phyloP scores from a whole-genome alignment of 2,113 vertebrate genomes.

The Falcunculus frontatus region DNA sequence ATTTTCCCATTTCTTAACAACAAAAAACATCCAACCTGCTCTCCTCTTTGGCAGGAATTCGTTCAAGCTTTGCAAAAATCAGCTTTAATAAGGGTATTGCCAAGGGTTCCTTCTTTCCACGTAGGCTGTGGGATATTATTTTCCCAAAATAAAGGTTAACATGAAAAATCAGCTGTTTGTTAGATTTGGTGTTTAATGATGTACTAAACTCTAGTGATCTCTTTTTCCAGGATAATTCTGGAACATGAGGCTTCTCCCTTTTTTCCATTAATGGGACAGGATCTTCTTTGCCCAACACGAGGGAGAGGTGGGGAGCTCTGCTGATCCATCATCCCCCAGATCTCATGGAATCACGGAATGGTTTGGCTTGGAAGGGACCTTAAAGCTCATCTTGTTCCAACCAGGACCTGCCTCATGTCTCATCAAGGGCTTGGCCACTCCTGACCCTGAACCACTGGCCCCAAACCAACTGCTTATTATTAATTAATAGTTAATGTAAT shows the following conservation, averaged over 20 bases:
- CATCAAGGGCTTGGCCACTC: neutral
- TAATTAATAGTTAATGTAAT: neutral
- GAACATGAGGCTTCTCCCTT: neutral
- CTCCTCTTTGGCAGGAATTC: neutral
- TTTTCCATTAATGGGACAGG: neutral
- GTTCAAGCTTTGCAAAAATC: neutral
- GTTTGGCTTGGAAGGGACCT: neutral
- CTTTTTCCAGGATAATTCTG: neutral
- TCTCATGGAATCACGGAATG: accelerated
- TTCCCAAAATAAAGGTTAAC: neutral
- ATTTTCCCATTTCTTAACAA: neutral
- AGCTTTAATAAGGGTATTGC: neutral
- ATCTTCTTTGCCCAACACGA: neutral
- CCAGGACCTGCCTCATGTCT: neutral
- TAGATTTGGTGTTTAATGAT: neutral
- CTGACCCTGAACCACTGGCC: neutral
- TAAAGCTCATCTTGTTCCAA: neutral
- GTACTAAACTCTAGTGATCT: accelerated
- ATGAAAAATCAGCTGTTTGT: neutral
- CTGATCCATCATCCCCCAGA: neutral
- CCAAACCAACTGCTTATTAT: neutral
- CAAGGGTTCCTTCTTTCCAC: neutral
- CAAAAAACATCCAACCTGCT: neutral
- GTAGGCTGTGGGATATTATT: neutral
- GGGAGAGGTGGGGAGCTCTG: neutral